phyloP scores from a whole-genome alignment of 2,888 invertebrate genomes.

The Gasteruption jaculator region DNA sequence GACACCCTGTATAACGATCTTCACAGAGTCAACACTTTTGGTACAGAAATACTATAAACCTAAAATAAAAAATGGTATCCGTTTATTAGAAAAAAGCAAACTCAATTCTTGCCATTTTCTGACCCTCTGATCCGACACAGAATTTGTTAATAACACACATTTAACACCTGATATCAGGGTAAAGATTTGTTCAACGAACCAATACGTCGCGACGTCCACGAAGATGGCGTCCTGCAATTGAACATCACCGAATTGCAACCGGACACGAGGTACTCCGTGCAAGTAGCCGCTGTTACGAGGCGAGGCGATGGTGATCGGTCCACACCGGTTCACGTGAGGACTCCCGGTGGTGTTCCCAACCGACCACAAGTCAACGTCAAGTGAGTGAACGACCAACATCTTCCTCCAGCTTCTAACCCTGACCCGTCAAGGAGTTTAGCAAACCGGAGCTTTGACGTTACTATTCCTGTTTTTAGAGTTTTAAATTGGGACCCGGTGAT shows the following conservation, averaged over 20 bases:
- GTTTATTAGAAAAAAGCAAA: too few relatives aligned
- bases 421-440: too few relatives aligned
- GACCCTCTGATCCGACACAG: too few relatives aligned
- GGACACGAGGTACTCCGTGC: slow-evolving; percentile 89
- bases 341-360: slow-evolving; percentile 90
- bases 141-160: slow-evolving; percentile 9
- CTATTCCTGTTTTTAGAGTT: slow-evolving; percentile 59
- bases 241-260: slow-evolving; percentile 90
- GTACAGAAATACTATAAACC: slow-evolving; percentile 3
- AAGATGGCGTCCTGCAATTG: slow-evolving; percentile 70
- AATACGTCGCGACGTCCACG: slow-evolving; percentile 80
- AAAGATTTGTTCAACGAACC: slow-evolving; percentile 79
- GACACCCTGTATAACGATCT: too few relatives aligned
- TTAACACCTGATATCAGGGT: slow-evolving; percentile 58
- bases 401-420: not conserved
- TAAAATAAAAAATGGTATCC: not conserved
- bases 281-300: slow-evolving; percentile 92
- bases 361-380: slow-evolving; percentile 77
- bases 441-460: slow-evolving; percentile 1
- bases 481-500: slow-evolving; percentile 81
- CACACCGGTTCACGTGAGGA: slow-evolving; percentile 77
- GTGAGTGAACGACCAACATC: slow-evolving; percentile 53
- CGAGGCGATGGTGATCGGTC: slow-evolving; percentile 96
- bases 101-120: slow-evolving; percentile 1
- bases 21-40: too few relatives aligned